Evolutionary conservation across 2,113 vertebrate genomes (phyloP).

Genomic region (Serilophus lunatus): DNA sequence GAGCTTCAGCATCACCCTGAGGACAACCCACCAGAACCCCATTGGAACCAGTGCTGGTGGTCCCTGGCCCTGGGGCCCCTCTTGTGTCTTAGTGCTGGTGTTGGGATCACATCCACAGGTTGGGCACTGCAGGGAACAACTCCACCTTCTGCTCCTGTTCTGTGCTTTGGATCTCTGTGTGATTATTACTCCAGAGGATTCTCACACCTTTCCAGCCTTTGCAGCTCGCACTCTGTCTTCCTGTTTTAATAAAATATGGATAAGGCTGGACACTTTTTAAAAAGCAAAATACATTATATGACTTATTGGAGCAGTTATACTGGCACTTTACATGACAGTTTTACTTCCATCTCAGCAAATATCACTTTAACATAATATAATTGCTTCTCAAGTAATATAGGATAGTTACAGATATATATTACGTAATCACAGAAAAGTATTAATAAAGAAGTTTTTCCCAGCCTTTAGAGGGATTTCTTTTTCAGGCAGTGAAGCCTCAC

Average conservation of each 20-base stretch:
- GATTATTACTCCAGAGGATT: not conserved
- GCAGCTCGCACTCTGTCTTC: not conserved
- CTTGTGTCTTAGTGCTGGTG: not conserved
- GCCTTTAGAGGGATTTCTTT: not conserved
- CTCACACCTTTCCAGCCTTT: not conserved
- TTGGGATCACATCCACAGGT: not conserved
- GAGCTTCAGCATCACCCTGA: not conserved
- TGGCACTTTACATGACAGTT: not conserved
- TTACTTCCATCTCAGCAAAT: not conserved
- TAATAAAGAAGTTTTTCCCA: not conserved
- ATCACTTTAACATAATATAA: not conserved
- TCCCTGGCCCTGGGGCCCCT: not conserved
- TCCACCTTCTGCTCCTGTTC: not conserved
- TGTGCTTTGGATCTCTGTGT: not conserved
- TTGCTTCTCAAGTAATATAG: not conserved
- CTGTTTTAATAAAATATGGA: not conserved
- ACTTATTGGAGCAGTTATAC: not conserved
- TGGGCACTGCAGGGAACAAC: not conserved
- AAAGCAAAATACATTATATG: not conserved
- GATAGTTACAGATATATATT: not conserved
- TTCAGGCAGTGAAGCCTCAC: not conserved
- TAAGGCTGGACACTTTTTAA: not conserved
- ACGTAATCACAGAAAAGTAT: not conserved
- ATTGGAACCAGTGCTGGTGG: not conserved
- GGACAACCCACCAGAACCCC: not conserved